Conservation (phyloP, 2,113 vertebrate genomes). For the Falcunculus frontatus region DNA sequence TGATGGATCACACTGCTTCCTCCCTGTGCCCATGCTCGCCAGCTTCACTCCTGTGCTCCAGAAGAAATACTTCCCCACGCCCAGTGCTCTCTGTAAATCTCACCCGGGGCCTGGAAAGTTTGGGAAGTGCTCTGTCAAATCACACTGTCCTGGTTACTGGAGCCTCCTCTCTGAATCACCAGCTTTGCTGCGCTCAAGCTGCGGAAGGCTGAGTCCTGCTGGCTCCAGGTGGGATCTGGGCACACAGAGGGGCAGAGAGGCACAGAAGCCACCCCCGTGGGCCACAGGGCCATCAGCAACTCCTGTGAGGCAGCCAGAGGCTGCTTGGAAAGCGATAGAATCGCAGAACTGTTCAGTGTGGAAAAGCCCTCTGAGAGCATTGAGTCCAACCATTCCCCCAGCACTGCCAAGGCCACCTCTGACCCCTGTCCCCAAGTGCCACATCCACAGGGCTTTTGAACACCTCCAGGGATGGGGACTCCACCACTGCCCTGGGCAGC, state of each 20-base stretch:
- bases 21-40: background rate
- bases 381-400: background rate
- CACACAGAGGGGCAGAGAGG: accelerated
- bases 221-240: accelerated
- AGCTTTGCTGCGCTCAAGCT: background rate
- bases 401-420: background rate
- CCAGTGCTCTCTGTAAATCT: background rate
- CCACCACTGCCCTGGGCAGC: background rate
- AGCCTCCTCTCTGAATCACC: background rate
- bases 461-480: background rate
- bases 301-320: background rate
- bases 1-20: constrained; percentile 41
- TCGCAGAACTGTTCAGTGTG: background rate
- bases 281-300: background rate
- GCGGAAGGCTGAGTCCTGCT: background rate
- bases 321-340: accelerated
- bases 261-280: accelerated
- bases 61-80: background rate
- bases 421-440: accelerated
- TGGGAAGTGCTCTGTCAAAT: background rate
- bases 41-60: background rate
- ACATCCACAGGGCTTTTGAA: background rate
- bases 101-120: background rate
- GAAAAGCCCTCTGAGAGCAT: background rate
- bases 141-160: accelerated